phyloP scores from a whole-genome alignment of 1,140 invertebrate genomes.

The Macrostomum lignano region DNA sequence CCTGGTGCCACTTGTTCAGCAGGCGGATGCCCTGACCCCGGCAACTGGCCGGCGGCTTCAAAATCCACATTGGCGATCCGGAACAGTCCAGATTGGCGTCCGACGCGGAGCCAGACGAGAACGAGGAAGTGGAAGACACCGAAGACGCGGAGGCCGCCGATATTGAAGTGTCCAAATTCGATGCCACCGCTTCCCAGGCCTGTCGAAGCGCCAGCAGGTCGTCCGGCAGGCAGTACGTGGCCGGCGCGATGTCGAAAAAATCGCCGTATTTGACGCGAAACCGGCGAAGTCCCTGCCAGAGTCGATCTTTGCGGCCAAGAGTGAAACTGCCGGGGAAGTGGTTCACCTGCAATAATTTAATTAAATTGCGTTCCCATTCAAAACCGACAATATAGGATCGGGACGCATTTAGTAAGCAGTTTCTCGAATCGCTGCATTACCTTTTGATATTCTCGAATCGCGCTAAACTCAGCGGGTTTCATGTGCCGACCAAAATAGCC shows the following conservation, averaged over 20 bases:
- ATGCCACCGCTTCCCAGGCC: too few species aligned
- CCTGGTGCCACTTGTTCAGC: slow-evolving; percentile 61
- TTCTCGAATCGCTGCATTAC: slow-evolving; percentile 20
- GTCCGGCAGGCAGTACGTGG: slow-evolving; percentile 63
- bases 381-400: too few species aligned
- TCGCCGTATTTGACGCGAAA: slow-evolving; percentile 8
- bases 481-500: slow-evolving; percentile 41
- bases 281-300: slow-evolving; percentile 40
- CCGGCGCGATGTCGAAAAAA: slow-evolving; percentile 49
- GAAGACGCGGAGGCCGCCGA: too few species aligned
- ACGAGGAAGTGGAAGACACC: too few species aligned
- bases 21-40: slow-evolving; percentile 74
- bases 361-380: too few species aligned
- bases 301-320: slow-evolving; percentile 68
- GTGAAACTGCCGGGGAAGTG: slow-evolving; percentile 90
- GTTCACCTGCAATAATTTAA: slow-evolving; percentile 42
- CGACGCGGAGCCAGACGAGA: too few species aligned
- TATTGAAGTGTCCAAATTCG: too few species aligned
- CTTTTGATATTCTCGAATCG: slow-evolving; percentile 56
- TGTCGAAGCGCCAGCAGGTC: slow-evolving; percentile 30
- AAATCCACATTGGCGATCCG: too few species aligned
- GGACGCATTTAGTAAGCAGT: too few species aligned
- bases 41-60: slow-evolving; percentile 77
- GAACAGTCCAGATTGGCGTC: too few species aligned
- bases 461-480: slow-evolving; percentile 33